Conservation (phyloP, 2,113 vertebrate species). For the Nyctibius bracteatus region DNA sequence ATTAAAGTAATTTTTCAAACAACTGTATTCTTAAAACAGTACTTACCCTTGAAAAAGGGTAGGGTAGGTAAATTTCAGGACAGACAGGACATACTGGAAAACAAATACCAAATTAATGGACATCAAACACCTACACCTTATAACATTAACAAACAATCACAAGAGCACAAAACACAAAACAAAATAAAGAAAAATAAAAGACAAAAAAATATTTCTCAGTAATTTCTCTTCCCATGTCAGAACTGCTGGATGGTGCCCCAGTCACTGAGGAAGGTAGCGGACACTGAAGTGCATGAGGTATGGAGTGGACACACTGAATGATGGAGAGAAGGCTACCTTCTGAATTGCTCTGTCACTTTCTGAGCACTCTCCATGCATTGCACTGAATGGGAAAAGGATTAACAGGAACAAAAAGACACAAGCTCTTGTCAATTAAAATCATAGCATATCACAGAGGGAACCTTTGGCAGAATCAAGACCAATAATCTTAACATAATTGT, state of each 20-base stretch:
- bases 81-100: constrained; percentile 93
- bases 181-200: neutral
- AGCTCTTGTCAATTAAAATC: neutral
- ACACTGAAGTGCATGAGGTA: neutral
- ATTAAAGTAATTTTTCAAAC: neutral
- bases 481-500: neutral
- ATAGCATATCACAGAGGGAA: neutral
- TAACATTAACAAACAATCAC: neutral
- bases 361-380: neutral
- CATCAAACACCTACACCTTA: neutral
- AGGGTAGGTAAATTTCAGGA: constrained; percentile 95
- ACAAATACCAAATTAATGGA: constrained; percentile 66
- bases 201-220: neutral
- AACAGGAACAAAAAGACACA: neutral
- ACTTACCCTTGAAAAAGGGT: constrained; percentile 99
- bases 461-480: neutral
- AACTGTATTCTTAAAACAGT: constrained; percentile 22
- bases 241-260: neutral
- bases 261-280: neutral
- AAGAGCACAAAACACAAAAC: neutral
- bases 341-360: neutral
- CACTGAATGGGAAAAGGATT: neutral
- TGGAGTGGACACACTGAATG: neutral
- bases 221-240: neutral
- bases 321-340: neutral